These are phyloP conservation scores for Plectrocnemia conspersa DNA, from an alignment of 1,140 invertebrate species.

Conservation along the genomic window DNA sequence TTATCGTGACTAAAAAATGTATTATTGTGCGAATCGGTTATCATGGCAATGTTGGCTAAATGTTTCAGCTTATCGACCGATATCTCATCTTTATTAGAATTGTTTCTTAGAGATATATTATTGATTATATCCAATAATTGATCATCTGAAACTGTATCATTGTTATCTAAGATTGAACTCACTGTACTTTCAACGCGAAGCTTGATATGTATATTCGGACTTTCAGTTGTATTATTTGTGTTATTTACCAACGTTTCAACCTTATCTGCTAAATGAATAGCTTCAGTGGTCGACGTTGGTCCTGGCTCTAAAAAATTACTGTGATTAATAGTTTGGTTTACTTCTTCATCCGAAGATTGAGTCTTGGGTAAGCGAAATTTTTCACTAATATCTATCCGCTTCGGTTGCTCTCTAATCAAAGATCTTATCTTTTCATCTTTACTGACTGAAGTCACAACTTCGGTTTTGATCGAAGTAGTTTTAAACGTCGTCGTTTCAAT, in stretches of 20 bases:
- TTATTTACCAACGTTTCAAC: slow-evolving; percentile 22
- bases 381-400: slow-evolving; percentile 34
- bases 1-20: slow-evolving; percentile 43
- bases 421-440: slow-evolving; percentile 32
- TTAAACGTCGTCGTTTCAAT: slow-evolving; percentile 35
- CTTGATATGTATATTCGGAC: slow-evolving; percentile 9
- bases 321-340: slow-evolving; percentile 12
- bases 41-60: slow-evolving; percentile 50
- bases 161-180: slow-evolving; percentile 6
- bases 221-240: background rate
- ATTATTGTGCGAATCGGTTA: slow-evolving; percentile 47
- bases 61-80: slow-evolving; percentile 50
- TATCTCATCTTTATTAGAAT: slow-evolving; percentile 32
- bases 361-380: slow-evolving; percentile 34
- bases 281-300: slow-evolving; percentile 32
- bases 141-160: slow-evolving; percentile 15
- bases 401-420: slow-evolving; percentile 34
- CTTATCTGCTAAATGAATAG: slow-evolving; percentile 29
- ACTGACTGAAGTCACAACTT: slow-evolving; percentile 37
- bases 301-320: slow-evolving; percentile 18
- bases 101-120: slow-evolving; percentile 11
- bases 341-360: slow-evolving; percentile 18
- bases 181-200: slow-evolving; percentile 21
- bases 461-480: slow-evolving; percentile 35
- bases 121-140: slow-evolving; percentile 26